Base-by-base conservation (phyloP, 2,797 vertebrate genomes). In the Notoglanidium macrostoma region DNA sequence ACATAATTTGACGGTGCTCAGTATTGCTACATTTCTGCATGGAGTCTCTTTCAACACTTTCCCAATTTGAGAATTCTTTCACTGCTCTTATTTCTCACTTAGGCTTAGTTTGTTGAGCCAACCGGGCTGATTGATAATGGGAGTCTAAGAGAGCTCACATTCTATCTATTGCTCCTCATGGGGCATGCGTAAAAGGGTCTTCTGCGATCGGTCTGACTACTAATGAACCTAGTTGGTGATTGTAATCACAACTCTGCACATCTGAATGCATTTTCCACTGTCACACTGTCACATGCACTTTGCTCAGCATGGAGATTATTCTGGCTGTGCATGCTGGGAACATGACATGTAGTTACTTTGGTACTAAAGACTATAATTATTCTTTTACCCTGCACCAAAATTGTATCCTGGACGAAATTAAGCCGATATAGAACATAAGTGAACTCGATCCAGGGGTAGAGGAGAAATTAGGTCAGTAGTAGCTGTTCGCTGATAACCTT, bases 381-480 rank as follows among this genome's bases (percentile, higher is more conserved):
- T 35, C 29, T 79, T 79, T 51, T 12, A 11, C 40, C 70, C 70
- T 76, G 26, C 73, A 76, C 10, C 5, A 23, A 23, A 79, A 57
- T 6, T 0, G 7, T 55, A 29, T 51, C 73, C 51, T 51, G 44
- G 49, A 8, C 21, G 11, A 55, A 82, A 32, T 59, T 1, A 77
- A 40, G 23, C 7, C 17, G 35, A 21, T 55, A 81, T 26, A 74
- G 57, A 83, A 68, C n/a, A 63, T 9, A 83, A 65, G 35, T 26
- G 44, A 65, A 35, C 61, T 46, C 6, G 26, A 87, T 68, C 26
- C 72, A 90, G 59, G 67, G 65, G 85, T 72, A 85, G 82, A 74
- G 49, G 51, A 49, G 59, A 63, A 88, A 77, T 80, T 65, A 88
- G 81, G 81, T 90, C 87, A 88, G 61, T 83, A 78, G 51, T 84